Conservation (phyloP, 2,797 vertebrate species). For the Benthosema pterotum region DNA sequence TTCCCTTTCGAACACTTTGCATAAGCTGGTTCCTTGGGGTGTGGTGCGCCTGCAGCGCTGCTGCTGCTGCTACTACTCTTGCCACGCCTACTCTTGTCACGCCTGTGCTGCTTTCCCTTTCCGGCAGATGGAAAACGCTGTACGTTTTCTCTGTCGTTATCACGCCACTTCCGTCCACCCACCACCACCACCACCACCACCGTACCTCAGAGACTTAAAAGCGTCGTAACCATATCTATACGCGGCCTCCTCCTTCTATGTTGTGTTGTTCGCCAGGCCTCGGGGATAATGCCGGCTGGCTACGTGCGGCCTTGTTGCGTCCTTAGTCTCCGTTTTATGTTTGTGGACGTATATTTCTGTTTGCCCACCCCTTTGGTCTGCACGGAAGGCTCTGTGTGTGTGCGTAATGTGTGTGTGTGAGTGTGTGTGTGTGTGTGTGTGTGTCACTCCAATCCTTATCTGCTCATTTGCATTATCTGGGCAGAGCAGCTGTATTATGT, state of each 20-base stretch:
- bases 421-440: conserved; percentile 17
- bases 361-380: background rate
- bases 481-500: conserved; percentile 55
- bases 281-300: conserved; percentile 16
- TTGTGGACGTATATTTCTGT: background rate
- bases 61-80: too few species aligned
- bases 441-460: conserved; percentile 65
- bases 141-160: conserved; percentile 60
- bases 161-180: conserved; percentile 48
- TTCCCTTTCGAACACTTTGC: conserved; percentile 24
- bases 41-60: conserved; percentile 38
- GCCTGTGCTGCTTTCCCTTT: conserved; percentile 34
- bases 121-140: conserved; percentile 54
- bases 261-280: background rate
- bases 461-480: conserved; percentile 64
- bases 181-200: conserved; percentile 26
- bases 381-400: background rate
- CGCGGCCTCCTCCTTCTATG: conserved; percentile 41
- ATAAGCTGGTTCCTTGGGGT: conserved; percentile 45
- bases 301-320: conserved; percentile 39
- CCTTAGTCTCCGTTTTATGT: conserved; percentile 11
- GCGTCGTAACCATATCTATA: conserved; percentile 64
- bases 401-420: background rate
- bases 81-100: too few species aligned
- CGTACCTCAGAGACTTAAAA: conserved; percentile 57